These are phyloP conservation scores for Cygnus atratus DNA, from an alignment of 2,113 vertebrate genomes.

Conservation along the genomic window DNA sequence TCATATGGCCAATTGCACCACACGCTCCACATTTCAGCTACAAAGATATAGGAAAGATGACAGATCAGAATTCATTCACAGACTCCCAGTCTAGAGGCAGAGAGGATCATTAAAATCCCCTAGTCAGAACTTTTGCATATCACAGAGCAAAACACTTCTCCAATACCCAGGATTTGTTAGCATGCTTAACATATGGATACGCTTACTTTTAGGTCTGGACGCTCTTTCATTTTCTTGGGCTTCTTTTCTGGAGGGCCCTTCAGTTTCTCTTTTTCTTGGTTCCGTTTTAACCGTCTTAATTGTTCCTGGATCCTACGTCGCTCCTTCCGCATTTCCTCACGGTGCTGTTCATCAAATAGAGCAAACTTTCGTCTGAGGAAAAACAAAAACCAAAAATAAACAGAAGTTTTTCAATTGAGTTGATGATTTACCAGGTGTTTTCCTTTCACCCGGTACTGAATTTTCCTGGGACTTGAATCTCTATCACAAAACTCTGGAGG, in stretches of 20 bases:
- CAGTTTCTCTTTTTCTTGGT: slow-evolving; percentile 96
- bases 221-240: slow-evolving; percentile 95
- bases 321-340: slow-evolving; percentile 99
- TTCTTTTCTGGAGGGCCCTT: slow-evolving; percentile 97
- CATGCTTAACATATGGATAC: neutral
- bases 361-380: slow-evolving; percentile 90
- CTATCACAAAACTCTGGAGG: neutral
- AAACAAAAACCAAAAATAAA: neutral
- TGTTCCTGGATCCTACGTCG: slow-evolving; percentile 95
- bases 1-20: slow-evolving; percentile 98
- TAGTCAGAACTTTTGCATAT: neutral
- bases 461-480: neutral
- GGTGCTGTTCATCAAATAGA: slow-evolving; percentile 94
- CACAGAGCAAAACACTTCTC: neutral
- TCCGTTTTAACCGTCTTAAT: slow-evolving; percentile 91
- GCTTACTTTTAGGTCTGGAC: slow-evolving; percentile 94
- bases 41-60: neutral
- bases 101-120: neutral
- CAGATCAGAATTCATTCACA: neutral
- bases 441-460: neutral
- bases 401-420: neutral
- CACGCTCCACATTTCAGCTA: slow-evolving; percentile 97
- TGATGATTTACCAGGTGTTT: neutral
- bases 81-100: neutral
- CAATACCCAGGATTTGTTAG: neutral